Base-by-base conservation (phyloP, 2,797 vertebrate genomes). In the Oophaga sylvatica region DNA sequence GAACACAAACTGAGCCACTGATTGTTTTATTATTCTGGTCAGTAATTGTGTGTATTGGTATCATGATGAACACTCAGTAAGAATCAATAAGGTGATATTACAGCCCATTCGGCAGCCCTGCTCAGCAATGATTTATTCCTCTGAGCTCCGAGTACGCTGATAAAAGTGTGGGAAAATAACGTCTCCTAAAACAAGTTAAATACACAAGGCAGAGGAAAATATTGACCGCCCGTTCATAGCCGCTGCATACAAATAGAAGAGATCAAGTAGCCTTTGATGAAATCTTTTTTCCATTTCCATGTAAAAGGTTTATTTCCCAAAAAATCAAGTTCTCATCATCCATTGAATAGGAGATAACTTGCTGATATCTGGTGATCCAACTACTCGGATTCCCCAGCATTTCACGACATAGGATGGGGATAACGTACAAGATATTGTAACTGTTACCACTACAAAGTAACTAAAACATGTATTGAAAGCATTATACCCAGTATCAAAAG, bases 121-220 rank as follows among this genome's bases (percentile, higher is more conserved):
- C 75, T 79, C 41, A 31, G 62, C 79, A 85, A 79, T 67, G 76
- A 85, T 85, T 85, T 79, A 79, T 85, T 78, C 29, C 19, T 75
- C n/a, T 29, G 10, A 19, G 75, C 62, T 79, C 53, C 60, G 67
- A 78, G 60, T 41, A 48, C 63, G 71, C 76, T 56, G 76, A 80
- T 86, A 86, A 80, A 56, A 41, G 65, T 86, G 63, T 65, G 77
- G 53, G 84, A 79, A 80, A 86, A 80, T 80, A 9, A 78, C 35
- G 65, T 68, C 31, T 80, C 65, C 45, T 80, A 80, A 65, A 80
- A 86, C 77, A 68, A 57, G 65, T 86, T 86, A 70, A 86, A 86
- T 70, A 73, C 53, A 86, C 48, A 15, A 77, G 12, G n/a, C 76
- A 79, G 62, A 70, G 76, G 76, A 86, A 86, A 79, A 80, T 86